A percentile compares a stretch with the other conserved stretches of the same genome.
phyloP scores from a whole-genome alignment of 2,113 vertebrate genomes.

The Polypterus bichir region DNA sequence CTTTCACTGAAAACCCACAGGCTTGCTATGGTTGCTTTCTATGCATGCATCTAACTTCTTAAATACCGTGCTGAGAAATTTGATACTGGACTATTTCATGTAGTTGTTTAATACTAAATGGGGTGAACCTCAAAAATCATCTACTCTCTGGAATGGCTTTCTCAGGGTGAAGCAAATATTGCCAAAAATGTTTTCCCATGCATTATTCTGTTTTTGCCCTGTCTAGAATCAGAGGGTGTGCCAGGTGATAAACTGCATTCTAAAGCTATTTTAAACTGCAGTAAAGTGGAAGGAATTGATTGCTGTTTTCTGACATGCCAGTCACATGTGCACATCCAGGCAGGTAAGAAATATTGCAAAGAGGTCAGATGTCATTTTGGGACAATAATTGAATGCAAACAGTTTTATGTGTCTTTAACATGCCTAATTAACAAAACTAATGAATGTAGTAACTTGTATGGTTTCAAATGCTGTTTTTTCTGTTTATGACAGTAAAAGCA shows the following conservation, averaged over 20 bases:
- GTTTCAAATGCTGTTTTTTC: too few species aligned
- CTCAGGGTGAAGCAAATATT: too few species aligned
- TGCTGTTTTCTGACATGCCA: conserved; percentile 80
- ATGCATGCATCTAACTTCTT: conserved; percentile 8
- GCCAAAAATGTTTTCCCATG: conserved; percentile 18
- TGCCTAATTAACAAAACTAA: too few species aligned
- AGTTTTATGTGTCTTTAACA: too few species aligned
- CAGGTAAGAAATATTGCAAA: conserved; percentile 60
- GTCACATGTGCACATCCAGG: conserved; percentile 70
- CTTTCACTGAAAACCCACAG: conserved; percentile 34
- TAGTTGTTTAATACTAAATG: not conserved
- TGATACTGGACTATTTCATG: not conserved
- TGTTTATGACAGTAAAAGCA: too few species aligned
- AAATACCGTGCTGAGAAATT: not conserved
- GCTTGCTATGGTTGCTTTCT: not conserved
- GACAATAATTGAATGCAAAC: too few species aligned
- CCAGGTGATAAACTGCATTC: conserved; percentile 40
- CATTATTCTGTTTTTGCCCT: conserved; percentile 58
- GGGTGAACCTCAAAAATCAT: conserved; percentile 39
- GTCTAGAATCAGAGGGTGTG: conserved; percentile 69
- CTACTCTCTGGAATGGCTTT: too few species aligned
- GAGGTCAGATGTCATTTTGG: not conserved
- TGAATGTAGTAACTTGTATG: too few species aligned
- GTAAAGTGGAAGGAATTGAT: conserved; percentile 73
- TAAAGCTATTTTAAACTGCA: conserved; percentile 70